phyloP scores from a whole-genome alignment of 92 coral and sea anemone species.

The Porites lobata region DNA sequence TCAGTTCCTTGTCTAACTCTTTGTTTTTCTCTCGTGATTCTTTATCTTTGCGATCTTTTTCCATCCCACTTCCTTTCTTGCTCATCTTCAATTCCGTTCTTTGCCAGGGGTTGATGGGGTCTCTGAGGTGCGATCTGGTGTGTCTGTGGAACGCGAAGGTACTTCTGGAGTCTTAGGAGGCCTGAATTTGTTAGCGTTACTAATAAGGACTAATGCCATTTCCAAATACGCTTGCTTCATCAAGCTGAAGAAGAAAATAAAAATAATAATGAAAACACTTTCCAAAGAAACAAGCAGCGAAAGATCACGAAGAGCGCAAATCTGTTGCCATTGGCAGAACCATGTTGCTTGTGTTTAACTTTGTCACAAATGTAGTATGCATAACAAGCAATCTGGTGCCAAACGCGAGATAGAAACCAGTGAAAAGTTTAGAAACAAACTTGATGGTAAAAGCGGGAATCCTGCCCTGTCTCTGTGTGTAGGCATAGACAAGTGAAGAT shows the following conservation, averaged over 20 bases:
- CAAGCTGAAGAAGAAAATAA: slow-evolving; percentile 50
- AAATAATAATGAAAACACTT: neutral
- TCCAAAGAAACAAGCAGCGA: too few species aligned
- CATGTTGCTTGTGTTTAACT: too few species aligned
- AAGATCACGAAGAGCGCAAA: too few species aligned
- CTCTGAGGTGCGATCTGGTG: slow-evolving; percentile 21
- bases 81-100: slow-evolving; percentile 49
- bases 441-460: too few species aligned
- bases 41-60: slow-evolving; percentile 56
- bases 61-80: slow-evolving; percentile 53
- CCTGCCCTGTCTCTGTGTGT: too few species aligned
- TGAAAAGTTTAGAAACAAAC: too few species aligned
- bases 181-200: slow-evolving; percentile 55
- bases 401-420: too few species aligned
- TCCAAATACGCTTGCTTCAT: slow-evolving; percentile 96
- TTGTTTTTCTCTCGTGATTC: slow-evolving; percentile 76
- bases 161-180: slow-evolving; percentile 18
- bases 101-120: slow-evolving; percentile 8
- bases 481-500: too few species aligned
- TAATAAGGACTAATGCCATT: slow-evolving; percentile 74
- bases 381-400: too few species aligned
- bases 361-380: too few species aligned
- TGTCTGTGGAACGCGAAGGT: slow-evolving; percentile 13
- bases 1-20: slow-evolving; percentile 78
- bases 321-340: too few species aligned